These are phyloP conservation scores for Graptemys geographica DNA, from an alignment of 2,797 vertebrate species.

Conservation along the genomic window DNA sequence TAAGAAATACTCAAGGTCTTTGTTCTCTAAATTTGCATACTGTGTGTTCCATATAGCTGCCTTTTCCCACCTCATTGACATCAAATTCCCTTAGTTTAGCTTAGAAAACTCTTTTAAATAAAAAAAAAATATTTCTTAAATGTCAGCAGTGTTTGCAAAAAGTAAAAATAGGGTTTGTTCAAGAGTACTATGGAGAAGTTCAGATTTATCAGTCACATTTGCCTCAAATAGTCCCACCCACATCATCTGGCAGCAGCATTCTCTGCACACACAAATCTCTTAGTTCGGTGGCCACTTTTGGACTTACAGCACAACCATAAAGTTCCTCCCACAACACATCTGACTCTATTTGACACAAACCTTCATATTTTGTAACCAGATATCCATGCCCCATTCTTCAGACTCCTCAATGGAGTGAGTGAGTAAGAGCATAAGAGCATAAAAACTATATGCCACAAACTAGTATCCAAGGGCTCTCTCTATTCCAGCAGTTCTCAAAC, in stretches of 20 bases:
- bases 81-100: neutral
- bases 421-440: neutral
- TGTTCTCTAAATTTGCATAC: constrained; percentile 19
- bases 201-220: neutral
- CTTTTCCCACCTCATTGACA: neutral
- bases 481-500: neutral
- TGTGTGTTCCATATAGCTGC: neutral
- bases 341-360: neutral
- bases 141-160: neutral
- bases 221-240: neutral
- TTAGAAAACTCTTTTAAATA: constrained; percentile 5
- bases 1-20: neutral
- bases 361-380: neutral
- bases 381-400: neutral
- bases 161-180: neutral
- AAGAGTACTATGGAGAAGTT: neutral
- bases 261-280: neutral
- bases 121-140: neutral
- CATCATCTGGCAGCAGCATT: neutral
- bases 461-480: neutral
- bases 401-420: neutral
- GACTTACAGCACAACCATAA: neutral
- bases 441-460: neutral
- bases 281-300: neutral
- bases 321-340: neutral